Conservation (phyloP, 1,140 invertebrate species). For the Spodoptera litura region DNA sequence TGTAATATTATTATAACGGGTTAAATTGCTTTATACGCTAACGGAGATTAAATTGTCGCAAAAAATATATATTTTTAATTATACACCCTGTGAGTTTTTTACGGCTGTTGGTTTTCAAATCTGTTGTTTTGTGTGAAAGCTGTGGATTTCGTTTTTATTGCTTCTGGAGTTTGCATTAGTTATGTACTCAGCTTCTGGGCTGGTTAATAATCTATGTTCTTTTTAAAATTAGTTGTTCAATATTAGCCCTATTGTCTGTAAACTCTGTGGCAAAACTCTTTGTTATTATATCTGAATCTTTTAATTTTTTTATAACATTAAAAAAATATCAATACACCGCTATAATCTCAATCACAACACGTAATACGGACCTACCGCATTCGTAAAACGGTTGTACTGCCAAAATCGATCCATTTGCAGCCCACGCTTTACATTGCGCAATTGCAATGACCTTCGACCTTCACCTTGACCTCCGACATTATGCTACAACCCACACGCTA, state of each 20-base stretch:
- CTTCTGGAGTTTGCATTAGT: no score
- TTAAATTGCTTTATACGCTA: constrained; percentile 12
- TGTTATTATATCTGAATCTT: no score
- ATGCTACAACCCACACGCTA: constrained; percentile 32
- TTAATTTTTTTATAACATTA: no score
- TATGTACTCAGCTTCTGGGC: no score
- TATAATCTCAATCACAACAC: constrained; percentile 5
- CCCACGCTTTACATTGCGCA: constrained; percentile 42
- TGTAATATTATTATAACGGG: background rate
- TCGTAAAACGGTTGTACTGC: constrained; percentile 12
- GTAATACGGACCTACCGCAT: constrained; percentile 18
- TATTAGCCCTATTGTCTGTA: no score
- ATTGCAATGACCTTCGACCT: constrained; percentile 60
- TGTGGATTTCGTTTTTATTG: no score
- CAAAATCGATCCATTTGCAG: constrained; percentile 34
- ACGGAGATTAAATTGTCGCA: background rate
- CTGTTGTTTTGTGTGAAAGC: no score
- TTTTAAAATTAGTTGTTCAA: no score
- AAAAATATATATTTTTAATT: background rate
- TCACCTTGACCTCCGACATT: constrained; percentile 46
- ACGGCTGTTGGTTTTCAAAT: background rate
- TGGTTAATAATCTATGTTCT: no score
- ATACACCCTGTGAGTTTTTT: background rate
- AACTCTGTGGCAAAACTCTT: no score
- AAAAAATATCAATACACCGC: no score